phyloP scores from a whole-genome alignment of 2,888 invertebrate genomes.

The Luperina testacea region DNA sequence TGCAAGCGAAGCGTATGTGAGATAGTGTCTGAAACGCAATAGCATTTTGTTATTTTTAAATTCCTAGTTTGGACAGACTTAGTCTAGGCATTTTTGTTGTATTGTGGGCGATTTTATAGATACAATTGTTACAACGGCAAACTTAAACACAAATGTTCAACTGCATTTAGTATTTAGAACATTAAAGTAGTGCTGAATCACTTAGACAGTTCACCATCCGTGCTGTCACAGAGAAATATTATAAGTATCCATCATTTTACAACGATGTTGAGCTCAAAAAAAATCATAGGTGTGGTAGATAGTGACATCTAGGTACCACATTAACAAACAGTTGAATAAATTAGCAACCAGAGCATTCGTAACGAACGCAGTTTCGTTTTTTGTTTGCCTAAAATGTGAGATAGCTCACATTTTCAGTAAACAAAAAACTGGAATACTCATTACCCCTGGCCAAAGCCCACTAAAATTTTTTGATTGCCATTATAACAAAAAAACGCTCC shows the following conservation, averaged over 20 bases:
- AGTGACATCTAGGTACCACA: neutral
- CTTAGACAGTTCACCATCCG: neutral
- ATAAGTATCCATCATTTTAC: too few relatives aligned
- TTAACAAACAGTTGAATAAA: neutral
- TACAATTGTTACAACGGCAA: neutral
- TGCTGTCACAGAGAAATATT: neutral
- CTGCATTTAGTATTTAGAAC: too few relatives aligned
- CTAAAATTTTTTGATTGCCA: slow-evolving; percentile 25
- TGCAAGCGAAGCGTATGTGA: neutral
- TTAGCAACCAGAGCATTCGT: neutral
- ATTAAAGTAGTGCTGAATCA: neutral
- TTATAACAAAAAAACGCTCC: slow-evolving; percentile 9
- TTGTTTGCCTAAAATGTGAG: too few relatives aligned
- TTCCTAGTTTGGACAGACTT: neutral
- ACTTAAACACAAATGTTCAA: neutral
- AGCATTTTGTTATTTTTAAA: neutral
- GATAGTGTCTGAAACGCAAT: neutral
- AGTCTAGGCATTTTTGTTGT: neutral
- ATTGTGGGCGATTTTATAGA: neutral
- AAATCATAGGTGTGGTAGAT: too few relatives aligned
- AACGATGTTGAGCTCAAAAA: too few relatives aligned
- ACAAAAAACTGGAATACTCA: slow-evolving; percentile 23
- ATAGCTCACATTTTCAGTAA: neutral
- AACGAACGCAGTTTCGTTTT: too few relatives aligned
- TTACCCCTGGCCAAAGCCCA: slow-evolving; percentile 27